Percentiles rank a stretch among this genome's conserved stretches.
These are phyloP conservation scores for Lycophotia porphyrea DNA, from an alignment of 2,888 invertebrate species.

Conservation along the genomic window DNA sequence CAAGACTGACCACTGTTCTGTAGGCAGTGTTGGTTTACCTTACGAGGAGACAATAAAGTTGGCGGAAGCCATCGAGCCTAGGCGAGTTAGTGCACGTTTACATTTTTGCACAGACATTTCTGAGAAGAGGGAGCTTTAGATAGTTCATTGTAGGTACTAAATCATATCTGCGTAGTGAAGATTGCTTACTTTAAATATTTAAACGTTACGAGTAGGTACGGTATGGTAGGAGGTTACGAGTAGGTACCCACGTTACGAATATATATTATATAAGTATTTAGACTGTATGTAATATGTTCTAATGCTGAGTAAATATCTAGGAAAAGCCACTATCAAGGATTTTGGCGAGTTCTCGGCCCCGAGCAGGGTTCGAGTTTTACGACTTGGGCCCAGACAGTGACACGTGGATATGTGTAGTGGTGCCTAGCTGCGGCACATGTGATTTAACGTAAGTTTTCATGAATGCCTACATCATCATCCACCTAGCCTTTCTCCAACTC, in stretches of 20 bases:
- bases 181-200: neutral
- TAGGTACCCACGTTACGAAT: neutral
- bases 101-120: neutral
- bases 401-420: constrained; percentile 82
- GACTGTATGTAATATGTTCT: neutral
- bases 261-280: too few species aligned
- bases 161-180: neutral
- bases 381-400: constrained; percentile 78
- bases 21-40: constrained; percentile 80
- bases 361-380: constrained; percentile 77
- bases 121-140: too few species aligned
- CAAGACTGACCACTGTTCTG: constrained; percentile 74
- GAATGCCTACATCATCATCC: neutral
- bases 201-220: neutral
- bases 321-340: constrained; percentile 62
- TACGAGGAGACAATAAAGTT: constrained; percentile 81
- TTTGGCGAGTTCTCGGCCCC: constrained; percentile 66
- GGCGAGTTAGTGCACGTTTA: constrained; percentile 64
- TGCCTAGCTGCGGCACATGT: constrained; percentile 80
- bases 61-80: constrained; percentile 75
- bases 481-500: neutral
- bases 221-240: too few species aligned
- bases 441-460: constrained; percentile 73
- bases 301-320: constrained; percentile 60
- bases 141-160: constrained; percentile 3